Evolutionary conservation across 1,140 invertebrate species (phyloP).

Genomic region (Dendrolimus kikuchii): DNA sequence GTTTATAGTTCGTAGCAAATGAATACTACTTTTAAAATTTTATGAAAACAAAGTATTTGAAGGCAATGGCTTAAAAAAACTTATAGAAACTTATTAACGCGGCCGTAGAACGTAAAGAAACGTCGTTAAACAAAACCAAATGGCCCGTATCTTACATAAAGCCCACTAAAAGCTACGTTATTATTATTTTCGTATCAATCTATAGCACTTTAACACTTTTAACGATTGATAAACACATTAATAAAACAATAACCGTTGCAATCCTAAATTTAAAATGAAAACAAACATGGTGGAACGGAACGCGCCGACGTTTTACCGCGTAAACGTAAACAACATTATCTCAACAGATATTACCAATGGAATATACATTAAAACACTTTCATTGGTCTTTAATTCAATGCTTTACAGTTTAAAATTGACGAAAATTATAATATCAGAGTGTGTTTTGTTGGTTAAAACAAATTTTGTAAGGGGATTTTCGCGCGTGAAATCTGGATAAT

Average conservation of each 20-base stretch:
- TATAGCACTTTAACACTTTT: slow-evolving; percentile 14
- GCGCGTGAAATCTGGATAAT: slow-evolving; percentile 58
- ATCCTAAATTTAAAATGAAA: slow-evolving; percentile 26
- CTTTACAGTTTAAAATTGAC: slow-evolving; percentile 23
- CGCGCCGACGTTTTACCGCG: slow-evolving; percentile 13
- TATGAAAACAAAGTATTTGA: no score
- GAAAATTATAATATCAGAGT: slow-evolving; percentile 24
- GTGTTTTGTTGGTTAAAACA: slow-evolving; percentile 47
- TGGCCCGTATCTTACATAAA: no score
- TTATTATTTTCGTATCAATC: slow-evolving; percentile 3
- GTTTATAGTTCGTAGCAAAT: no score
- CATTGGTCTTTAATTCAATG: slow-evolving; percentile 22
- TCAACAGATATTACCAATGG: slow-evolving; percentile 9
- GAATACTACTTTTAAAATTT: no score
- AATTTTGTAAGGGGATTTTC: slow-evolving; percentile 22
- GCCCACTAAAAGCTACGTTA: no score
- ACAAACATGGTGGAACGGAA: slow-evolving; percentile 17
- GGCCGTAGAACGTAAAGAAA: no score
- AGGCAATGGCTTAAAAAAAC: no score
- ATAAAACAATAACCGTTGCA: slow-evolving; percentile 19
- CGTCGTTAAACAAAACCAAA: no score
- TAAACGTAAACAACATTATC: slow-evolving; percentile 20
- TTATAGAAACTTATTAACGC: no score
- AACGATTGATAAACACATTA: slow-evolving; percentile 16
- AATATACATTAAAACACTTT: slow-evolving; percentile 18